Conservation (phyloP, 2,113 vertebrate genomes). For the Vulpes lagopus region DNA sequence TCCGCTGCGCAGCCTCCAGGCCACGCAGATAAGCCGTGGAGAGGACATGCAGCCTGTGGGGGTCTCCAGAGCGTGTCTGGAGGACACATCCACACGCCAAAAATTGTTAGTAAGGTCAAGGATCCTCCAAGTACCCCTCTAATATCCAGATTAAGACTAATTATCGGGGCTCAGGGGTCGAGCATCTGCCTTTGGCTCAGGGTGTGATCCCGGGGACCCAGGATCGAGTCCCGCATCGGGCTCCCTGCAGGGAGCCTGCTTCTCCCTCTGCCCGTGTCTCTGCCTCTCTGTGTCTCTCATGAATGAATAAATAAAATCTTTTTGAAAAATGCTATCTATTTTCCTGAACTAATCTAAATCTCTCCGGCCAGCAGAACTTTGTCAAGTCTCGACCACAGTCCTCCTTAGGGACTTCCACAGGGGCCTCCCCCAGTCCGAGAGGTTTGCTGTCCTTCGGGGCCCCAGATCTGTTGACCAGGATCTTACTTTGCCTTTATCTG, state of each 20-base stretch:
- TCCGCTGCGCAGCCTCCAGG: fast-evolving
- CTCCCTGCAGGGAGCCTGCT: no score
- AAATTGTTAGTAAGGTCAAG: background rate
- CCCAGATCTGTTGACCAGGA: background rate
- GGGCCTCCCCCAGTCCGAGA: background rate
- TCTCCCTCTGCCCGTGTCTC: no score
- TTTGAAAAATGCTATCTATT: background rate
- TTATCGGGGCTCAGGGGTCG: no score
- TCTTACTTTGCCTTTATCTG: background rate
- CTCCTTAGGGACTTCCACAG: background rate
- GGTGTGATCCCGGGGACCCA: no score
- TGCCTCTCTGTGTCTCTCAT: no score
- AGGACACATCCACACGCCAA: background rate
- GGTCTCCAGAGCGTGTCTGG: background rate
- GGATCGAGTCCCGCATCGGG: no score
- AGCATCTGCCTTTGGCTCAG: no score
- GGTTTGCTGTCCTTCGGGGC: no score
- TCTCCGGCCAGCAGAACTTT: background rate
- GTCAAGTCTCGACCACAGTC: no score
- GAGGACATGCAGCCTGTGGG: background rate
- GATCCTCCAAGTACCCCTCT: background rate
- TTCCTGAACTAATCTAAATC: background rate
- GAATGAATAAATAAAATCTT: no score
- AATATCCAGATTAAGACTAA: background rate
- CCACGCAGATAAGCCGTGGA: background rate